Evolutionary conservation across 2,888 invertebrate species (phyloP).

Genomic region (Orgyia antiqua): DNA sequence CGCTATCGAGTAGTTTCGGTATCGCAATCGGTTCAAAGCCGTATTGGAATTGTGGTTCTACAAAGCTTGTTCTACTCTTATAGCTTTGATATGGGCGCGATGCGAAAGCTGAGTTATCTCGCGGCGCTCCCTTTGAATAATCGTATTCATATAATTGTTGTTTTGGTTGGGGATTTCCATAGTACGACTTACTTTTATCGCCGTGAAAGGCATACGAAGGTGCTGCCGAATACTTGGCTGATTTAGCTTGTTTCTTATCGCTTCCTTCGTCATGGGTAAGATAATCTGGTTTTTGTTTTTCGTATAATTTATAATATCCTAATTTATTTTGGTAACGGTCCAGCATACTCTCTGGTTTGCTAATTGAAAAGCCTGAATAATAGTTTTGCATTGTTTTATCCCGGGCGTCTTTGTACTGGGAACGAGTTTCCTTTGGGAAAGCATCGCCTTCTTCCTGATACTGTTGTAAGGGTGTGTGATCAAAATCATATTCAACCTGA

Average conservation of each 20-base stretch:
- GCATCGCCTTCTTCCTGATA: constrained; percentile 55
- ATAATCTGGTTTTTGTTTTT: constrained; percentile 51
- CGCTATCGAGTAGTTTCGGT: constrained; percentile 58
- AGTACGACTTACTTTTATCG: constrained; percentile 42
- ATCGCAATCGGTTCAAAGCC: constrained; percentile 65
- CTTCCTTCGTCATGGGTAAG: constrained; percentile 30
- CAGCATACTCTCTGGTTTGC: constrained; percentile 51
- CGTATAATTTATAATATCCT: constrained; percentile 57
- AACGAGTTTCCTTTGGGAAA: constrained; percentile 50
- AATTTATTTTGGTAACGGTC: constrained; percentile 53
- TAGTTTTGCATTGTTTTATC: constrained; percentile 61
- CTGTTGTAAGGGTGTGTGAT: constrained; percentile 52
- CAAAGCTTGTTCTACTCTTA: constrained; percentile 53
- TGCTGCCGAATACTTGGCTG: constrained; percentile 42
- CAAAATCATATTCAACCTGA: constrained; percentile 40
- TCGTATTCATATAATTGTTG: constrained; percentile 48
- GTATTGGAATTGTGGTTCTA: constrained; percentile 70
- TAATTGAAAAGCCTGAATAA: constrained; percentile 53
- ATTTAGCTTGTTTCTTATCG: constrained; percentile 37
- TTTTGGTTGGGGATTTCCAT: constrained; percentile 44
- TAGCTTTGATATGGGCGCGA: constrained; percentile 47
- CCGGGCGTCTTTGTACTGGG: constrained; percentile 51
- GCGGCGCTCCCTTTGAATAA: constrained; percentile 45
- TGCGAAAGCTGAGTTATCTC: constrained; percentile 50
- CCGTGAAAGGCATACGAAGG: constrained; percentile 37